Percentiles rank a stretch among this genome's conserved stretches.
Conservation (phyloP, 2,888 invertebrate genomes). For the Thecocarcelia acutangulata region DNA sequence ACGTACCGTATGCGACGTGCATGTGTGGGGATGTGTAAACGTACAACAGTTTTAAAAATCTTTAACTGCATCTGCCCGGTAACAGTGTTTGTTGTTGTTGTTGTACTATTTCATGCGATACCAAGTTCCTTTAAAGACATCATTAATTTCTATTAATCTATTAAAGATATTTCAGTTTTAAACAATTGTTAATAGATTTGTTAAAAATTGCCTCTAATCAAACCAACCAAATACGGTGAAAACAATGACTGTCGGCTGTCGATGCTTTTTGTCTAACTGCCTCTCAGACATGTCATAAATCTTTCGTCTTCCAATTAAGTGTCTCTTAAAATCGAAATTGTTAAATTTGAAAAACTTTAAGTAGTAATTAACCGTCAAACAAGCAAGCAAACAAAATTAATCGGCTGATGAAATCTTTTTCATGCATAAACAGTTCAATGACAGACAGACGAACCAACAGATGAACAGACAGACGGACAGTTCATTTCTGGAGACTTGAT, state of each 20-base stretch:
- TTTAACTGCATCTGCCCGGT: conserved; percentile 39
- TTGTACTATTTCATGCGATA: conserved; percentile 22
- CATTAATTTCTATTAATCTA: conserved; percentile 65
- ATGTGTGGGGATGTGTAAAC: no score
- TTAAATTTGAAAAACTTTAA: conserved; percentile 36
- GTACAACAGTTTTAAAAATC: background rate
- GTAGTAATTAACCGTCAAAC: conserved; percentile 51
- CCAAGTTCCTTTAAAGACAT: conserved; percentile 36
- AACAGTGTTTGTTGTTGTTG: conserved; percentile 20
- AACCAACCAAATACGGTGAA: conserved; percentile 56
- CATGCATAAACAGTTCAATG: conserved; percentile 1
- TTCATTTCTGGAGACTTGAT: no score
- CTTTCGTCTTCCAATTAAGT: conserved; percentile 67
- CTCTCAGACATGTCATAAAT: conserved; percentile 78
- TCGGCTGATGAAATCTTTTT: conserved; percentile 12
- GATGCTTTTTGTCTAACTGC: conserved; percentile 67
- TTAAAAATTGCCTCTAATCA: conserved; percentile 51
- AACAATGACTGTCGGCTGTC: conserved; percentile 31
- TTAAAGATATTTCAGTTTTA: conserved; percentile 54
- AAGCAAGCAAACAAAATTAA: conserved; percentile 53
- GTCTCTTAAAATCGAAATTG: conserved; percentile 7
- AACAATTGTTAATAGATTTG: conserved; percentile 63
- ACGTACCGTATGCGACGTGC: no score
- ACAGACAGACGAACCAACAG: no score
- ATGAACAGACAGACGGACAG: no score